phyloP scores from a whole-genome alignment of 2,113 vertebrate species.

The Oceanites oceanicus region DNA sequence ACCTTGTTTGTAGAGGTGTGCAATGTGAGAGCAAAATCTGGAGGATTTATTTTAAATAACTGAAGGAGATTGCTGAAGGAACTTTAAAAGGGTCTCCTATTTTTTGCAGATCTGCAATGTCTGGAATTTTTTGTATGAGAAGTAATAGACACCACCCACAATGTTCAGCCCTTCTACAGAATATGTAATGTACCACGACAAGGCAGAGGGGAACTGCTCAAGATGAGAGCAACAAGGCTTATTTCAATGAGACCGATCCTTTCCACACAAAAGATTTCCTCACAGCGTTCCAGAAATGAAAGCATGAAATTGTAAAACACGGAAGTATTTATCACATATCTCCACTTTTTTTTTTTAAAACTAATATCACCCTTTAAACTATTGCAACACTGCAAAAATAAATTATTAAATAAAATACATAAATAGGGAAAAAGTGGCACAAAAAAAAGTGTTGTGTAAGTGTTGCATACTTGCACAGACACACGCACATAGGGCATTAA shows the following conservation, averaged over 20 bases:
- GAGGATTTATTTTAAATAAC: not conserved
- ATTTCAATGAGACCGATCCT: not conserved
- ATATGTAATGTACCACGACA: not conserved
- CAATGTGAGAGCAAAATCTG: not conserved
- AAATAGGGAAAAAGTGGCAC: not conserved
- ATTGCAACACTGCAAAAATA: not conserved
- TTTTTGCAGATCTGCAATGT: slow-evolving; percentile 26
- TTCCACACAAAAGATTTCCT: not conserved
- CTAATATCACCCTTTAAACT: not conserved
- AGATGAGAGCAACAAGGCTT: not conserved
- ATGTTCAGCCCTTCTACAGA: slow-evolving; percentile 28
- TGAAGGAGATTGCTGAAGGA: not conserved
- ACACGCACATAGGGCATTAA: not conserved
- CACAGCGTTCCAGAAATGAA: not conserved
- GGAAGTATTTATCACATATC: not conserved
- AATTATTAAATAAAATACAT: not conserved
- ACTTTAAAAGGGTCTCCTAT: slow-evolving; percentile 3
- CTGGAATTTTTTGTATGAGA: slow-evolving; percentile 47
- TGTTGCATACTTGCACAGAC: not conserved
- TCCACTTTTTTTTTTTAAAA: not conserved
- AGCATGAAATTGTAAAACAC: not conserved
- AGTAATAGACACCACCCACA: slow-evolving; percentile 54
- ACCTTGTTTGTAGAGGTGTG: not conserved
- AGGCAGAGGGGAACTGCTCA: slow-evolving; percentile 30
- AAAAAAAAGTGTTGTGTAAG: not conserved